These are phyloP conservation scores for Agonum fuliginosum DNA, from an alignment of 2,888 invertebrate genomes.

Conservation along the genomic window DNA sequence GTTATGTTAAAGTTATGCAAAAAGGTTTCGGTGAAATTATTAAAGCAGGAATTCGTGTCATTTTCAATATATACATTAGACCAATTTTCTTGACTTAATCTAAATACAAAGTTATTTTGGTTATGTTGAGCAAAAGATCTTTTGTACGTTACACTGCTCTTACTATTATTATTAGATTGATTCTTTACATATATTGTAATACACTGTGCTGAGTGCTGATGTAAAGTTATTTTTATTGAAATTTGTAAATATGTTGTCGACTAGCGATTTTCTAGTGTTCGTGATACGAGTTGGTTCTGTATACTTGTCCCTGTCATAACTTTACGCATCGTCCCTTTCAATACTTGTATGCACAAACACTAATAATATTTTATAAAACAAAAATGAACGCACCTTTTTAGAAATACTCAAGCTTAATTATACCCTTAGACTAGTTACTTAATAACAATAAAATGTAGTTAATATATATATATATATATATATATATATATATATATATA, in stretches of 20 bases:
- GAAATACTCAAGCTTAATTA: too few relatives aligned
- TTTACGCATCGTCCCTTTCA: too few relatives aligned
- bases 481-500: too few relatives aligned
- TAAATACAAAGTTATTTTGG: not conserved
- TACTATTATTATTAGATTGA: not conserved
- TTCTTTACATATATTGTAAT: not conserved
- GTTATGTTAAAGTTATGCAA: not conserved
- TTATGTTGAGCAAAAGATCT: not conserved
- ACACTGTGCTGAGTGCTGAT: not conserved
- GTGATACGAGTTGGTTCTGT: constrained; percentile 2
- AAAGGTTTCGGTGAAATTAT: not conserved
- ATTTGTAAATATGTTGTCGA: constrained; percentile 25
- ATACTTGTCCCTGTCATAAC: too few relatives aligned
- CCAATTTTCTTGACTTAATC: constrained; percentile 8
- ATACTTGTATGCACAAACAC: too few relatives aligned
- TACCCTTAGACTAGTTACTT: too few relatives aligned
- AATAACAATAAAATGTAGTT: too few relatives aligned
- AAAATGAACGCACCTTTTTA: too few relatives aligned
- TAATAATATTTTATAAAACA: too few relatives aligned
- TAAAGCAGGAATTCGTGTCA: not conserved
- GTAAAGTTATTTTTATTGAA: not conserved
- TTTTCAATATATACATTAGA: not conserved
- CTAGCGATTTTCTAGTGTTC: not conserved
- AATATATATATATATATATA: too few relatives aligned
- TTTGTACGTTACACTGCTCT: not conserved